Base-by-base conservation (phyloP, 2,888 invertebrate genomes). In the Drosophila phalerata region DNA sequence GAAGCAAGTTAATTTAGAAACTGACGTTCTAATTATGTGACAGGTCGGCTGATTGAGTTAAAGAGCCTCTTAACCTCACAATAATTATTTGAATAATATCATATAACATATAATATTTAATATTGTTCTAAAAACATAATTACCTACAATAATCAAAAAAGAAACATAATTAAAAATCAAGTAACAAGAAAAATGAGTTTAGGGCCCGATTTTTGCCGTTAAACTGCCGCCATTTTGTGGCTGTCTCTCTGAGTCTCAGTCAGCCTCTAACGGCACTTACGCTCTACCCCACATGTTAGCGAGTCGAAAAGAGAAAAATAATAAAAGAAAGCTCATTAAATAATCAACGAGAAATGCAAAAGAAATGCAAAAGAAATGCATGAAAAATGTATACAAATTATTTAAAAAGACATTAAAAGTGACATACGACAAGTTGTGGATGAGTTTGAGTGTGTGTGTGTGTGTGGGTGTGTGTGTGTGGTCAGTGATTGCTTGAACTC, bases 321-420 rank as follows among this genome's bases (percentile, higher is more conserved):
- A 48, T 60, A 43, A 43, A 65, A 49, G 65, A 42, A 15, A 55
- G 58, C 58, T 76, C 74, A 76, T 78, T 76, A 76, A 73, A 38
- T 45, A 53, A 11, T 19, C 5, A 52, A 32, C 32, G 43, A 49
- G 30, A 42, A 62, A 17, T n/a, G 11, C 15, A 15, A 48, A 58
- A 30, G 37, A 30, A 42, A 40, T 53, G 32, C 9, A 34, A 57
- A n/a, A n/a, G n/a, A n/a, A n/a, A n/a, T n/a, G n/a, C n/a, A 3
- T 2, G 52, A 64, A 61, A 42, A 53, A 58, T 60, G 34, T 42
- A 64, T 68, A 73, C 45, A 60, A 75, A 77, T 74, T 71, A 72
- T 85, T 83, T 88, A 82, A 88, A 83, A 88, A 79, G 68, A 72
- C 88, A 83, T 83, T 88, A 83, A 87, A 81, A 68, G 84, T 72